Percentiles rank a stretch among this genome's conserved stretches.
These are phyloP conservation scores for Caenorhabditis latens DNA, from an alignment of 1,140 invertebrate species.

Conservation along the genomic window DNA sequence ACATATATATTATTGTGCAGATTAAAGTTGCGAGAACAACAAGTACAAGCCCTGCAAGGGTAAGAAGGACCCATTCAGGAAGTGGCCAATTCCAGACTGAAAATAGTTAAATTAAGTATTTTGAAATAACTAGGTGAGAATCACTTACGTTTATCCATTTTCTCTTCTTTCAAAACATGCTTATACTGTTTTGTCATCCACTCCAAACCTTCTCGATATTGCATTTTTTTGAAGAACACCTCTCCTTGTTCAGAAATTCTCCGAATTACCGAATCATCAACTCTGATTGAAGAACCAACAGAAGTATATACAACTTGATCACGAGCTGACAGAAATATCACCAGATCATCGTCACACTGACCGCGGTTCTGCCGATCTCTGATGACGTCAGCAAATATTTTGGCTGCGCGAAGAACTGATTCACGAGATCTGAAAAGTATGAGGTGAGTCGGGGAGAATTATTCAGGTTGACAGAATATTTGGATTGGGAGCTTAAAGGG, in stretches of 20 bases:
- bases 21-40: background rate
- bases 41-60: background rate
- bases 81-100: constrained; percentile 53
- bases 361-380: constrained; percentile 58
- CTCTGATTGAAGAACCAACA: constrained; percentile 47
- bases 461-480: background rate
- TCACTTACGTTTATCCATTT: constrained; percentile 1
- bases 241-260: constrained; percentile 41
- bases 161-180: constrained; percentile 42
- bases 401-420: constrained; percentile 32
- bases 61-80: constrained; percentile 33
- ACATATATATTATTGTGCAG: background rate
- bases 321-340: constrained; percentile 60
- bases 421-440: constrained; percentile 43
- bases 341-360: constrained; percentile 62
- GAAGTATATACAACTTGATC: constrained; percentile 62
- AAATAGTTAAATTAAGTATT: background rate
- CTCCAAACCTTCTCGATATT: constrained; percentile 57
- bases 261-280: background rate
- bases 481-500: too few relatives aligned
- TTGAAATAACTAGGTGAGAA: background rate
- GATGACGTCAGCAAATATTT: constrained; percentile 60
- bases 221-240: constrained; percentile 55
- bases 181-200: constrained; percentile 59
- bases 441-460: background rate